phyloP scores from a whole-genome alignment of 2,797 vertebrate genomes.

The Danio kyathit region DNA sequence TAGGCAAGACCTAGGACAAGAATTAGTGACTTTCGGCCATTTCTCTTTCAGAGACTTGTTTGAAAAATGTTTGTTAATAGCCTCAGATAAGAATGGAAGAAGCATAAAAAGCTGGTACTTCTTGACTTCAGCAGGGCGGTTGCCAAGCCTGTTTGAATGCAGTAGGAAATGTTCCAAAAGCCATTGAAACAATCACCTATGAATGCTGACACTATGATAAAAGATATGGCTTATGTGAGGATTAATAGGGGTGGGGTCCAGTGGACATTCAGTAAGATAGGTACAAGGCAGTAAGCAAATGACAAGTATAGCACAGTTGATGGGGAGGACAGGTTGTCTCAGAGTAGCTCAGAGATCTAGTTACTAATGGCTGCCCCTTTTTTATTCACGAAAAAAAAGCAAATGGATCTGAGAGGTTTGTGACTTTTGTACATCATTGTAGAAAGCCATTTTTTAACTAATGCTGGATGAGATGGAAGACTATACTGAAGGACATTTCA shows the following conservation, averaged over 20 bases:
- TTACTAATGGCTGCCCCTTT: too few species aligned
- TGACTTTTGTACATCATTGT: too few species aligned
- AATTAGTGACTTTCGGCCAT: not conserved
- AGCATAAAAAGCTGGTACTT: not conserved
- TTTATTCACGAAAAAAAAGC: too few species aligned
- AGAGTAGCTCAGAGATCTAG: too few species aligned
- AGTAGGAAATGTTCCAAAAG: not conserved
- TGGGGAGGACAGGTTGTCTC: too few species aligned
- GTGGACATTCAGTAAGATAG: not conserved
- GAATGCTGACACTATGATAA: not conserved
- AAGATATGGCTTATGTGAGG: not conserved
- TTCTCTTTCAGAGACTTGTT: not conserved
- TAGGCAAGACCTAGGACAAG: not conserved
- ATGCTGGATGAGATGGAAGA: too few species aligned
- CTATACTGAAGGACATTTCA: too few species aligned
- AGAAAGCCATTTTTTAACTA: too few species aligned
- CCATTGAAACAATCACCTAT: not conserved
- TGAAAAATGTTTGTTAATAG: not conserved
- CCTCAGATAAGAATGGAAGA: not conserved
- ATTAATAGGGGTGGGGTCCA: not conserved
- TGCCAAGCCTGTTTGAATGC: not conserved
- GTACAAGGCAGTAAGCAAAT: not conserved
- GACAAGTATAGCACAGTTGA: too few species aligned
- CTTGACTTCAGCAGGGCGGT: not conserved
- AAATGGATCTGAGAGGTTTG: too few species aligned